Conservation (phyloP, 2,888 invertebrate species). For the Orthosia cruda region DNA sequence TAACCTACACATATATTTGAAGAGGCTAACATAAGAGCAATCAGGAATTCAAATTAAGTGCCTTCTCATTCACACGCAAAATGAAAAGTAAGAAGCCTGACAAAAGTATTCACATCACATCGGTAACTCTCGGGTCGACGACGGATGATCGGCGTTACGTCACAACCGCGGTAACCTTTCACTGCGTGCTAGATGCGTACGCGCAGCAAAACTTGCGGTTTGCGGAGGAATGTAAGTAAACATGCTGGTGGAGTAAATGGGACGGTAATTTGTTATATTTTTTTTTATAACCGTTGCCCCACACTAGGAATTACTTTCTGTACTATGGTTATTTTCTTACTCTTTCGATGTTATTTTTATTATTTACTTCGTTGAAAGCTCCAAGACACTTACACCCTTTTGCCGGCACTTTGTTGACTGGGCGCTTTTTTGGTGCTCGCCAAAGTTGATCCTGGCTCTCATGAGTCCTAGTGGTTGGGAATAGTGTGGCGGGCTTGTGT, state of each 20-base stretch:
- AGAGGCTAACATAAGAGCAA: constrained; percentile 1
- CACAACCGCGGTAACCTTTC: constrained; percentile 78
- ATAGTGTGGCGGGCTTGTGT: no score
- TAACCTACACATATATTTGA: neutral
- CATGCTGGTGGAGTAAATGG: constrained; percentile 23
- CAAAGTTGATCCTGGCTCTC: no score
- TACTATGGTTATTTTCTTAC: no score
- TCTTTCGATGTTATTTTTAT: no score
- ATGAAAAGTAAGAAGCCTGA: constrained; percentile 28
- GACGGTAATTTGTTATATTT: neutral
- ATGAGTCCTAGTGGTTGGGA: no score
- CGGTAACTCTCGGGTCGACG: constrained; percentile 50
- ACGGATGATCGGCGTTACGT: constrained; percentile 72
- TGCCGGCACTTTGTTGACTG: no score
- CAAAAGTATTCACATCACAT: constrained; percentile 38
- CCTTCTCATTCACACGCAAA: constrained; percentile 20
- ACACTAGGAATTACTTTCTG: no score
- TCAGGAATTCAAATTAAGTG: constrained; percentile 5
- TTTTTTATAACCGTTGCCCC: no score
- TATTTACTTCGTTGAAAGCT: no score
- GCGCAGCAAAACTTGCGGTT: constrained; percentile 53
- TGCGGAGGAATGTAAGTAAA: constrained; percentile 50
- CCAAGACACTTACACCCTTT: no score
- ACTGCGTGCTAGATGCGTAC: constrained; percentile 67
- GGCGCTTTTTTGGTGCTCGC: no score